A percentile compares a stretch with the other conserved stretches of the same genome.
Evolutionary conservation across 2,888 invertebrate genomes (phyloP).

Genomic region (Phalera bucephala): DNA sequence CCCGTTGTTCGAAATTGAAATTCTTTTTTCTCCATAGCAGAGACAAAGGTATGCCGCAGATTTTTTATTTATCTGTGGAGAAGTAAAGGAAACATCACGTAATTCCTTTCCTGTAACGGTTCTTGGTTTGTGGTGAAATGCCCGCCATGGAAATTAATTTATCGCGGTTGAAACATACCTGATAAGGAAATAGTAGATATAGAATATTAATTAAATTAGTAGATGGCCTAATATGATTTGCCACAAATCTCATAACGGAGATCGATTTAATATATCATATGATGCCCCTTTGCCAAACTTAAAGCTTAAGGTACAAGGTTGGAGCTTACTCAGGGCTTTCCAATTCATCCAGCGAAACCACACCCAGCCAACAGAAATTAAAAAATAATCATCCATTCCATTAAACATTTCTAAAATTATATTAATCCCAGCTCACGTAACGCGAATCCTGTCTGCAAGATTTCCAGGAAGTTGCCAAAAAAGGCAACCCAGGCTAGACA

Average conservation of each 20-base stretch:
- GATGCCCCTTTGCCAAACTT: no score
- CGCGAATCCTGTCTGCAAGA: neutral
- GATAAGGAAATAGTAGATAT: neutral
- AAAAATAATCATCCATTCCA: no score
- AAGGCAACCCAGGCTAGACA: neutral
- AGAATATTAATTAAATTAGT: neutral
- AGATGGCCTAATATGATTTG: neutral
- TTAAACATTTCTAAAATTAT: no score
- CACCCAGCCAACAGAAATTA: no score
- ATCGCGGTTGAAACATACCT: neutral
- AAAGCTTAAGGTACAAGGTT: no score
- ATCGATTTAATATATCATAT: no score
- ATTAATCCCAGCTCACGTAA: neutral
- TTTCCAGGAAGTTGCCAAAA: neutral
- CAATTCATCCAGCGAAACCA: no score
- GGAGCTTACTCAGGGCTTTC: no score
- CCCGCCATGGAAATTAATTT: neutral
- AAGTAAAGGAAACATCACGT: conserved; percentile 6
- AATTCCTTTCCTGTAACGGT: conserved; percentile 1
- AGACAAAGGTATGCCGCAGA: conserved; percentile 5
- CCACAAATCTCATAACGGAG: no score
- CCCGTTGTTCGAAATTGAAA: conserved; percentile 23
- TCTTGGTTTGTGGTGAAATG: neutral
- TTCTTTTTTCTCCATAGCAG: conserved; percentile 13
- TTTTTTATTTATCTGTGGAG: conserved; percentile 2